Evolutionary conservation across 1,140 invertebrate genomes (phyloP), one percentile per base, ranked within the genome.

Genomic region (Lordiphosa clarofinis): DNA sequence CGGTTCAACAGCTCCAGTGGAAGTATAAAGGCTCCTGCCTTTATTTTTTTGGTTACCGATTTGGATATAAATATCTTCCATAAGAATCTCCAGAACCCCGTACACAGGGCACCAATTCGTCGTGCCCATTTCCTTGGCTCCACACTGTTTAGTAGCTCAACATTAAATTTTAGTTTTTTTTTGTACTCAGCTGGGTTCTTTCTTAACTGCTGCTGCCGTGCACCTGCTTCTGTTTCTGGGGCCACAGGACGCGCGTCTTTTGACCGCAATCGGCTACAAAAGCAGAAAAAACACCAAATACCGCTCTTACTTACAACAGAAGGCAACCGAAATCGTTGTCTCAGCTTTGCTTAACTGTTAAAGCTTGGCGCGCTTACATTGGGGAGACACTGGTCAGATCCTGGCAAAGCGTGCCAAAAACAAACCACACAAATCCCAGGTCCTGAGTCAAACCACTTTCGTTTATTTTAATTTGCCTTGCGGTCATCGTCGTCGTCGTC

Each of bases 401-500:
- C 64, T 58, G 43, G 53, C 11, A 33, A 35, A 68, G 56, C 56
- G 56, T 79, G 74, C 74, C 64, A 73, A 37, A 36, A 54, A 58
- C 36, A n/a, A 53, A 75, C 71, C 76, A 54, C 57, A 59, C 49
- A 72, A 68, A 81, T 79, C 73, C 43, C 52, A 24, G 60, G 74
- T 84, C 78, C 73, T 78, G 68, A 47, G 54, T 44, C 48, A 57
- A 84, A 84, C 78, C 79, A 84, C 78, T 84, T 84, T 84, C 78
- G 78, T 84, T 84, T 84, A 84, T 84, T 84, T 84, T 84, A 84
- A 84, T 84, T 84, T 84, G 62, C 40, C 59, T 70, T 84, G 78
- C 79, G 78, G 79, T 84, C 53, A 40, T 46, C 54, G 40, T 13
- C 11, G 9, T 40, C 24, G 43, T 31, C 35, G 44, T 42, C 38